Evolutionary conservation across 2,888 invertebrate genomes (phyloP), one percentile per base, ranked within the genome.

Genomic region (Dolomedes plantarius): DNA sequence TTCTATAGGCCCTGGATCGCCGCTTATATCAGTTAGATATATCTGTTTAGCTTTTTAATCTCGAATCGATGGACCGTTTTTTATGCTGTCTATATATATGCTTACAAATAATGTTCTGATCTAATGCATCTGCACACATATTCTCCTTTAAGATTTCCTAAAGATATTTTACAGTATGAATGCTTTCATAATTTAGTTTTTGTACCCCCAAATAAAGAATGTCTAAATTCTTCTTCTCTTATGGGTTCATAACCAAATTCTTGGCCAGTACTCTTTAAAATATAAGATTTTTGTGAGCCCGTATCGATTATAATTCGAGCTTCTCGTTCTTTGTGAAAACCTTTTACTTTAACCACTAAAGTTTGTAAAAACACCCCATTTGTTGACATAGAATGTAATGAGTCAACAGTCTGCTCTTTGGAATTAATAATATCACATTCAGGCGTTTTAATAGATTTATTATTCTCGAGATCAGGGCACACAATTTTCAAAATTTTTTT

Each of bases 201-300:
- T 28, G 6, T 62, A 5, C 39, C n/a, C n/a, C 39, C 62, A 78
- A 71, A 71, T 62, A 62, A 39, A 0, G 69, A 78, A 78, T 78
- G 27, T 2, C 56, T 9, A 39, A 62, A 29, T 78, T 62, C 62
- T 78, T 78, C 65, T 65, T 29, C 39, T 28, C 78, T 27, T 28
- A 56, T n/a, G 29, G 29, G 62, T 39, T 78, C 39, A 78, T 71
- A 78, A 29, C 78, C 62, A 27, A 78, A 29, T 2, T 69, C 39
- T 62, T 39, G 23, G 6, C 32, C 69, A 28, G 39, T 56, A 29
- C 56, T 56, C 39, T 9, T 78, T 13, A 78, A 62, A 62, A 71
- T 71, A 28, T 78, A 76, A 13, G 32, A 71, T 13, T 39, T 71
- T 39, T 78, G 71, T 3, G 28, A 62, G 19, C 41, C 39, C 0